Evolutionary conservation across 2,888 invertebrate species (phyloP).

Genomic region (Yponomeuta cagnagella): DNA sequence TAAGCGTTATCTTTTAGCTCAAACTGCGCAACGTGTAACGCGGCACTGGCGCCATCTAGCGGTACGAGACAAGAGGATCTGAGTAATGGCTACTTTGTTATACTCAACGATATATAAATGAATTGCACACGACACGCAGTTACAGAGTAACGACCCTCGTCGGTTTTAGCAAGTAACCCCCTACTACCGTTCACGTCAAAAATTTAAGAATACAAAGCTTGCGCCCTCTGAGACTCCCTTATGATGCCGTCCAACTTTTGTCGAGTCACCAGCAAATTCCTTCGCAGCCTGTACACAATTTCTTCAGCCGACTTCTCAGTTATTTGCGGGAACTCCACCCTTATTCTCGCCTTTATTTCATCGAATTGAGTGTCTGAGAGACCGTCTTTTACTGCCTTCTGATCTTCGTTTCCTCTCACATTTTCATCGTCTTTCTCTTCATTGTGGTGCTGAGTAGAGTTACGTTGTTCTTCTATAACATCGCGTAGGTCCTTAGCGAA

Average conservation of each 20-base stretch:
- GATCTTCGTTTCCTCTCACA: not conserved
- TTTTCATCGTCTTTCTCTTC: constrained; percentile 14
- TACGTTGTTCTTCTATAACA: constrained; percentile 21
- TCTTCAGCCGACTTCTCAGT: constrained; percentile 25
- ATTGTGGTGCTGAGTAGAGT: constrained; percentile 11
- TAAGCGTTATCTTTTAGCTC: no score
- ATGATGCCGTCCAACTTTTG: constrained; percentile 29
- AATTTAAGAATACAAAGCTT: not conserved
- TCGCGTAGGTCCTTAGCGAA: constrained; percentile 32
- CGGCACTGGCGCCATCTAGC: no score
- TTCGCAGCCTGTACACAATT: constrained; percentile 29
- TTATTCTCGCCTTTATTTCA: constrained; percentile 27
- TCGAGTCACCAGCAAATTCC: constrained; percentile 27
- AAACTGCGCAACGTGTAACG: no score
- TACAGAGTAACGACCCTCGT: no score
- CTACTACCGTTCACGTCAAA: no score
- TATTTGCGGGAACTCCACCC: constrained; percentile 26
- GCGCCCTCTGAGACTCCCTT: constrained; percentile 22
- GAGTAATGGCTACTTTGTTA: no score
- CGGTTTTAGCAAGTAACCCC: no score
- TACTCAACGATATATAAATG: no score
- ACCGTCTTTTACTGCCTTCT: constrained; percentile 21
- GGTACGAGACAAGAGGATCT: no score
- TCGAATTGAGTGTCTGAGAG: constrained; percentile 25
- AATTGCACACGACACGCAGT: no score